A percentile compares a stretch with the other conserved stretches of the same genome.
phyloP scores from a whole-genome alignment of 2,888 invertebrate species.

The Drosophila neonasuta region DNA sequence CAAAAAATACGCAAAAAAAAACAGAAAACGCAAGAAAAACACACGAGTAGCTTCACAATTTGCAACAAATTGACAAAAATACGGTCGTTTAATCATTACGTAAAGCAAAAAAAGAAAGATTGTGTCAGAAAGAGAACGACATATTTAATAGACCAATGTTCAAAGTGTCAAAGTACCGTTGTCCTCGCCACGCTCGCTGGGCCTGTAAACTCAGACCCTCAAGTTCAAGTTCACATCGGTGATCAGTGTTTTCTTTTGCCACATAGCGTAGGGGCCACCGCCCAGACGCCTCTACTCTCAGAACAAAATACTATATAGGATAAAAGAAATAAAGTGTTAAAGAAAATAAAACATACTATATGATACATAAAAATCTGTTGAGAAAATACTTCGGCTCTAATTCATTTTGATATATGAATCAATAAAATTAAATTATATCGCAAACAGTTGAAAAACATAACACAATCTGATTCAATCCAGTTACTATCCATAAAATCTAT shows the following conservation, averaged over 20 bases:
- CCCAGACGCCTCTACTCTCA: neutral
- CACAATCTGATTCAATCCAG: conserved; percentile 8
- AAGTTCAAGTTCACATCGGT: conserved; percentile 67
- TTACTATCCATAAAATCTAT: conserved; percentile 26
- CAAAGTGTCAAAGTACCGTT: conserved; percentile 62
- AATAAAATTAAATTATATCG: conserved; percentile 62
- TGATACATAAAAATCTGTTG: conserved; percentile 24
- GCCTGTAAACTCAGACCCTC: conserved; percentile 50
- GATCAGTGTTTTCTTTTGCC: conserved; percentile 12
- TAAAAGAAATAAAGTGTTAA: conserved; percentile 1
- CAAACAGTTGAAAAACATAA: conserved; percentile 6
- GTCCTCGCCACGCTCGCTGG: conserved; percentile 29
- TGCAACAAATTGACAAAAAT: conserved; percentile 73
- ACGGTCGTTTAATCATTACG: conserved; percentile 73
- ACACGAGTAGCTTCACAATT: conserved; percentile 55
- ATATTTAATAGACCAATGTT: conserved; percentile 39
- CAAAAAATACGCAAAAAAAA: conserved; percentile 19
- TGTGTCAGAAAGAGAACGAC: conserved; percentile 16
- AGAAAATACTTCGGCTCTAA: conserved; percentile 42
- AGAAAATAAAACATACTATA: conserved; percentile 14
- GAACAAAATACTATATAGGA: conserved; percentile 9
- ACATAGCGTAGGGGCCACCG: conserved; percentile 1
- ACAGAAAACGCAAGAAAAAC: conserved; percentile 37
- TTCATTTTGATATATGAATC: conserved; percentile 66
- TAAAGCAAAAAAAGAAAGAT: conserved; percentile 55